These are phyloP conservation scores for Gastrophysa polygoni DNA, from an alignment of 2,888 invertebrate genomes.

Conservation along the genomic window DNA sequence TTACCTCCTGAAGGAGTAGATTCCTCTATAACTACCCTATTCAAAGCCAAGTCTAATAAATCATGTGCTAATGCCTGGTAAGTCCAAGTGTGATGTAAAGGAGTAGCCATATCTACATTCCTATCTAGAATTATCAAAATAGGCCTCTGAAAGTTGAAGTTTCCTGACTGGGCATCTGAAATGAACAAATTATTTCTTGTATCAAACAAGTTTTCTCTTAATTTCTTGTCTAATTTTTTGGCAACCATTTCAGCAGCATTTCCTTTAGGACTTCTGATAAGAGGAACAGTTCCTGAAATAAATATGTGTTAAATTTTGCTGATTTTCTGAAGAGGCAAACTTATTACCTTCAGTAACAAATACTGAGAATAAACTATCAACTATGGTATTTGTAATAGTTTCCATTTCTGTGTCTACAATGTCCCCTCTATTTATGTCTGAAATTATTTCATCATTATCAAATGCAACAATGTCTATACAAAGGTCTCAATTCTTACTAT, in stretches of 20 bases:
- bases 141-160: slow-evolving; percentile 90
- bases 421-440: slow-evolving; percentile 91
- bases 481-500: slow-evolving; percentile 65
- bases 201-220: slow-evolving; percentile 96
- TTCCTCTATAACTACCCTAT: slow-evolving; percentile 65
- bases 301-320: background rate
- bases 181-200: slow-evolving; percentile 95
- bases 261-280: slow-evolving; percentile 89
- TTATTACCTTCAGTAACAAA: slow-evolving; percentile 90
- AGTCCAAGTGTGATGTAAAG: slow-evolving; percentile 99
- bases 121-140: slow-evolving; percentile 91
- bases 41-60: slow-evolving; percentile 88
- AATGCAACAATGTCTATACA: too few species aligned
- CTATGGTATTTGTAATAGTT: slow-evolving; percentile 88
- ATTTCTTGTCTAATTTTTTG: slow-evolving; percentile 94
- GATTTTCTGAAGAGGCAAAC: background rate
- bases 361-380: slow-evolving; percentile 95
- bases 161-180: slow-evolving; percentile 78
- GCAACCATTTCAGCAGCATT: slow-evolving; percentile 99
- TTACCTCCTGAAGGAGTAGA: slow-evolving; percentile 49
- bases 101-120: slow-evolving; percentile 96
- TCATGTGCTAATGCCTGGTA: slow-evolving; percentile 99
- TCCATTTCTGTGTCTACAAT: slow-evolving; percentile 97
- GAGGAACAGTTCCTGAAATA: slow-evolving; percentile 76
- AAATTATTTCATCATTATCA: too few species aligned